These are phyloP conservation scores for Glaucomys volans DNA, from an alignment of 2,113 vertebrate genomes.

Conservation along the genomic window DNA sequence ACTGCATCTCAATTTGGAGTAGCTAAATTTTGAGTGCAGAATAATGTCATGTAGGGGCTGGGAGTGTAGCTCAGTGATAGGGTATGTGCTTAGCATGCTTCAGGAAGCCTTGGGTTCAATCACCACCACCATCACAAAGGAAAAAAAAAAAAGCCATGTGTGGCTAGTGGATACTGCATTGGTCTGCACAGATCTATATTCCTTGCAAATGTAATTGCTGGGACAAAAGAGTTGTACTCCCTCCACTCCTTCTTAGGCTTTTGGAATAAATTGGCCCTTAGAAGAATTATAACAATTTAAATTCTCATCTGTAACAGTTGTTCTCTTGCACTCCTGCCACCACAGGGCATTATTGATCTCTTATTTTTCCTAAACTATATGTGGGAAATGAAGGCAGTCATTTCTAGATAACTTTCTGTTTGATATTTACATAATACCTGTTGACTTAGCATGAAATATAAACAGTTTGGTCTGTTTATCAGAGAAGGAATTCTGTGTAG, in stretches of 20 bases:
- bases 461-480: conserved; percentile 34
- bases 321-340: conserved; percentile 28
- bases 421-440: conserved; percentile 62
- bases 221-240: conserved; percentile 10
- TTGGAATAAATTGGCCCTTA: conserved; percentile 35
- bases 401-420: conserved; percentile 64
- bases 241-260: neutral
- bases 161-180: neutral
- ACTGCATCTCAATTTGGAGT: neutral
- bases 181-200: neutral
- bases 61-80: neutral
- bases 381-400: conserved; percentile 54
- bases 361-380: conserved; percentile 58
- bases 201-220: conserved; percentile 40
- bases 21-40: neutral
- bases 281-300: conserved; percentile 65
- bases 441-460: conserved; percentile 50
- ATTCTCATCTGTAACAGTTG: conserved; percentile 49
- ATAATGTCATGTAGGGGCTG: neutral
- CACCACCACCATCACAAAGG: no score
- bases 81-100: neutral
- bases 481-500: conserved; percentile 29
- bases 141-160: neutral
- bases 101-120: neutral
- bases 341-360: conserved; percentile 49